Base-by-base conservation (phyloP, 2,888 invertebrate species). In the Stegophylla sp. region DNA sequence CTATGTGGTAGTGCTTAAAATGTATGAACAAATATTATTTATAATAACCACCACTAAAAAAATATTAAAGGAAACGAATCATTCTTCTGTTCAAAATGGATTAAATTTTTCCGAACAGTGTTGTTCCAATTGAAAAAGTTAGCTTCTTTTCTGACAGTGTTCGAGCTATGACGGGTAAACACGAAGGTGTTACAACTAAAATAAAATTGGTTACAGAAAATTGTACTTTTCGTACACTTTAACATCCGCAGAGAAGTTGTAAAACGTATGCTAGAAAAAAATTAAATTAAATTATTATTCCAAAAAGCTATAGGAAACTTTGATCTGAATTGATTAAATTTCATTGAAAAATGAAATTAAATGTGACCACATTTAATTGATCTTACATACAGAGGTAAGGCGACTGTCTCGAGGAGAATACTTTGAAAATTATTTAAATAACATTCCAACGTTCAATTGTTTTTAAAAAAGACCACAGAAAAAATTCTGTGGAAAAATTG, bases 31-130 rank as follows among this genome's bases (percentile, higher is more conserved):
- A 73, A 51, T 71, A 56, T 82, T 83, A 64, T 51, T 71, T 51
- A 67, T 67, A 23, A 26, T 67, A 51, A 69, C 83, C 34, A 83
- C 81, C 56, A 61, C 77, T 71, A 56, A 34, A 20, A 83, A 71
- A 48, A 81, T 84, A 79, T 84, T 82, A 82, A 64, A 67, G n/a
- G 82, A 81, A 7, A 13, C 82, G 15, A 43, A 83, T 61, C 41
- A 79, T 51, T 83, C 83, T 83, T 56, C 83, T 41, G 67, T 63
- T 13, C 67, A 77, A 63, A 75, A 71, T 76, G 75, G 34, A 66
- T 20, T 64, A 41, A 63, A 63, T 1, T 63, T n/a, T n/a, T n/a
- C n/a, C n/a, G n/a, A n/a, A n/a, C n/a, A n/a, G n/a, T n/a, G n/a
- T n/a, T n/a, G n/a, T n/a, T n/a, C n/a, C n/a, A n/a, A n/a, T n/a